Evolutionary conservation across 2,113 vertebrate species (phyloP), one percentile per base, ranked within the genome.

Genomic region (Acanthisitta chloris): DNA sequence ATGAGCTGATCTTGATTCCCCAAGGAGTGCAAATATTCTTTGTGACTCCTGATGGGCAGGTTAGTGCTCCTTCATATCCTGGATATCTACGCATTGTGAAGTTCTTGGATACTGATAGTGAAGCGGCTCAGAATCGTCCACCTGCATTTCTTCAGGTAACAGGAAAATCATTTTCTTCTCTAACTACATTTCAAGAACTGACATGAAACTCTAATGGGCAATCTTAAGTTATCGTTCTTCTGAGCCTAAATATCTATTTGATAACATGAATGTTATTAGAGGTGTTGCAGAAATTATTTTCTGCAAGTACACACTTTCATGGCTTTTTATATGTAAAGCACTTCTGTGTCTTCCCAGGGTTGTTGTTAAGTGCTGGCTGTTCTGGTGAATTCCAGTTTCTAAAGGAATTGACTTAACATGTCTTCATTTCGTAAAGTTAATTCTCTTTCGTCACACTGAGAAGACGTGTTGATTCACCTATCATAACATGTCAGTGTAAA

Each of bases 1-100:
- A 99, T 88, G 98, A 99, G 97, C 89, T 99, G 78, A 98, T 99
- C 84, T 97, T 99, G 93, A 98, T 99, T 85, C 99, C 99, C 20
- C 98, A 97, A 4, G 99, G 99, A n/a, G 99, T 99, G 21, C 99
- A 99, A 96, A 99, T 99, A 83, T 99, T 99, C 93, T 99, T 98
- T 92, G 99, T 99, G 69, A 99, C 98, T 43, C 98, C 99, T 38
- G 99, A 99, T 5, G 99, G 99, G 55, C 98, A 98, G 26, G 99
- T 99, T 72, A 99, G 99, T 33, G 99, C 99, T 23, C 99, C 99
- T 3, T 99, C 99, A 0, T 99, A 99, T 94, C 99, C 99, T 3
- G 99, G 99, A 33, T 99, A 98, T 96, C 99, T 99, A 42, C 98
- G 99, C 49, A 98, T 99, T 5, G 99, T 99, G 70, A 99, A 98